Percentiles rank a stretch among this genome's conserved stretches.
phyloP scores from a whole-genome alignment of 2,888 invertebrate species.

The Leucozona laternaria region DNA sequence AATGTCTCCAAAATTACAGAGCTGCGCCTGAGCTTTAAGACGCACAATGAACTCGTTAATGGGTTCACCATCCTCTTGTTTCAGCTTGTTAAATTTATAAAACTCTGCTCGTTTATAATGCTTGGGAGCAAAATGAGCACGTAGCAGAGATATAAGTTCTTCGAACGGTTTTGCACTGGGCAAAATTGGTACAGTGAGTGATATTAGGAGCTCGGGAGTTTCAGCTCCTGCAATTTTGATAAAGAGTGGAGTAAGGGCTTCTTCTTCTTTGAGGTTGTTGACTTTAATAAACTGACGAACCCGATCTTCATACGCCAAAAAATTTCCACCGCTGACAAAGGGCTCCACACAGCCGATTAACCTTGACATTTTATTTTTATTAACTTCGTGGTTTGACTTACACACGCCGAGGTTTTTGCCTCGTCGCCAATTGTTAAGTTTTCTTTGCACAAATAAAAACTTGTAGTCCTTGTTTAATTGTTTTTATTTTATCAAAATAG shows the following conservation, averaged over 20 bases:
- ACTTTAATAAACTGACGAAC: slow-evolving; percentile 33
- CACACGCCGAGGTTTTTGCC: slow-evolving; percentile 2
- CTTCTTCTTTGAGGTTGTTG: slow-evolving; percentile 33
- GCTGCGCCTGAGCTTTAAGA: slow-evolving; percentile 28
- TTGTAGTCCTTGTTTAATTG: too few relatives aligned
- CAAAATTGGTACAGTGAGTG: slow-evolving; percentile 31
- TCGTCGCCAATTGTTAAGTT: slow-evolving; percentile 10
- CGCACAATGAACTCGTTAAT: slow-evolving; percentile 35
- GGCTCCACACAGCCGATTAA: slow-evolving; percentile 31
- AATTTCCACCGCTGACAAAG: slow-evolving; percentile 33
- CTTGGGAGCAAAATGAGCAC: slow-evolving; percentile 45
- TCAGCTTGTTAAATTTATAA: slow-evolving; percentile 57
- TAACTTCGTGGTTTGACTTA: not conserved
- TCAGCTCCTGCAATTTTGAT: slow-evolving; percentile 33
- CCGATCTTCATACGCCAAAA: slow-evolving; percentile 41
- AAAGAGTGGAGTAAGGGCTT: slow-evolving; percentile 29
- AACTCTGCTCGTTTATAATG: slow-evolving; percentile 71
- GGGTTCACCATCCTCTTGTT: slow-evolving; percentile 46
- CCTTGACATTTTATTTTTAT: slow-evolving; percentile 5
- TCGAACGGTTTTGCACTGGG: slow-evolving; percentile 39
- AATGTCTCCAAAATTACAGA: slow-evolving; percentile 24
- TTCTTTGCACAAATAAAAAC: not conserved
- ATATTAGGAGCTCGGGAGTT: slow-evolving; percentile 22
- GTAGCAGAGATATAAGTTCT: slow-evolving; percentile 21
- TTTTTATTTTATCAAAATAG: too few relatives aligned